Evolutionary conservation across 2,113 vertebrate genomes (phyloP), one percentile per base, ranked within the genome.

Genomic region (Synchiropus splendidus): DNA sequence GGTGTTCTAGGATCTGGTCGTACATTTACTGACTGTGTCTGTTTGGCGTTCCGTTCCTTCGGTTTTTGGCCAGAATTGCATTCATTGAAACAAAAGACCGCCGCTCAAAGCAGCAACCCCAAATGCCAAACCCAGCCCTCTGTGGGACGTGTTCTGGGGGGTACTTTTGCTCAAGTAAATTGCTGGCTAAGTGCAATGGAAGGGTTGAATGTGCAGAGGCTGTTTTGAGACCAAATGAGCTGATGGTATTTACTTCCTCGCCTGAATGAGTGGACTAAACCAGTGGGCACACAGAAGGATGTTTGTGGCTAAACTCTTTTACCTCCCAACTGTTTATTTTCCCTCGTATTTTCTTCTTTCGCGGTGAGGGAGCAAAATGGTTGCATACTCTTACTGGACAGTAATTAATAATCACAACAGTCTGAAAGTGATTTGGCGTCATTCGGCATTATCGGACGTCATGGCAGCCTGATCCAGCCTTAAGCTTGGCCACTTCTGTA

Each of bases 241-340:
- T 83, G 83, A 85, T 85, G 83, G 83, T 69, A 75, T 61, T 79
- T 73, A 50, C 77, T 74, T 77, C 64, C 39, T 45, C 8, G 61
- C 21, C 41, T 78, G 69, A 84, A 79, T 77, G 46, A 74, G 64
- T 74, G 70, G 69, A 74, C 55, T 51, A 72, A 75, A 75, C 58
- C 75, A 77, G 59, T 63, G 68, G 70, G 61, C 69, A 78, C 66
- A 67, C 69, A 77, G 54, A 62, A 48, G 44, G 66, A 75, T 73
- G 75, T 81, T 82, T 78, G 74, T 79, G 80, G 70, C 67, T 60
- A 79, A 81, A 77, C 74, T 82, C 70, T 80, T 78, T 81, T 75
- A 60, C 65, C 75, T 75, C 72, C 75, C 64, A 36, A 74, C 52
- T 53, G 61, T 82, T 82, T 79, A 72, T 72, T 56, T 51, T 56